Conservation (phyloP, 1,140 invertebrate species). For the Contarinia nasturtii region DNA sequence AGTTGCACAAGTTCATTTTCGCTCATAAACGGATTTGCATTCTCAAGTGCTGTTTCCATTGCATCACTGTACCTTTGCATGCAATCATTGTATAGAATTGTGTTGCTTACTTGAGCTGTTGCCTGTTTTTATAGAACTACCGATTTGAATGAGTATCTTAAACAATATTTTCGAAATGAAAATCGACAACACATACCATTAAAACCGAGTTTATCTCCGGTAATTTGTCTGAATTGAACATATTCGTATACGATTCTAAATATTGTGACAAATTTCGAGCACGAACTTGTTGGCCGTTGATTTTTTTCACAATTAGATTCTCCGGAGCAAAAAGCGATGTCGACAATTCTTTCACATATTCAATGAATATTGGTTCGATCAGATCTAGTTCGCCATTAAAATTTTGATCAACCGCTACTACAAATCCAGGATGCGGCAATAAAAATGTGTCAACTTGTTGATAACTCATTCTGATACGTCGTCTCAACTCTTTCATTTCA, state of each 20-base stretch:
- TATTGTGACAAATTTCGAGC: slow-evolving; percentile 87
- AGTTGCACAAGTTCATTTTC: too few relatives aligned
- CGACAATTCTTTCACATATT: slow-evolving; percentile 64
- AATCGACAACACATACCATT: slow-evolving; percentile 39
- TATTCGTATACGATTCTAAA: slow-evolving; percentile 93
- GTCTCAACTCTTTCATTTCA: slow-evolving; percentile 73
- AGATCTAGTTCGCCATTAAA: slow-evolving; percentile 90
- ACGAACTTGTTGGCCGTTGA: slow-evolving; percentile 83
- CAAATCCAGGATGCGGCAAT: slow-evolving; percentile 93
- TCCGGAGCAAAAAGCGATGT: slow-evolving; percentile 73
- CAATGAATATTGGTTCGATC: slow-evolving; percentile 85
- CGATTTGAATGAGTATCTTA: too few relatives aligned
- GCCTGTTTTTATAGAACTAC: too few relatives aligned
- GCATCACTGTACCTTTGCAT: too few relatives aligned
- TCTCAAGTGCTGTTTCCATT: too few relatives aligned
- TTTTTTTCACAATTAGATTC: slow-evolving; percentile 89
- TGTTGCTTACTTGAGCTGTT: too few relatives aligned
- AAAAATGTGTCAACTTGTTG: slow-evolving; percentile 86
- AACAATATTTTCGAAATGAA: too few relatives aligned
- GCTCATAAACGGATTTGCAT: too few relatives aligned
- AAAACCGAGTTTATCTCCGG: slow-evolving; percentile 98
- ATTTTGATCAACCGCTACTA: slow-evolving; percentile 85
- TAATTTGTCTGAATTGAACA: slow-evolving; percentile 90
- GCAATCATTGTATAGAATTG: too few relatives aligned
- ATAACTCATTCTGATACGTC: slow-evolving; percentile 84